Evolutionary conservation across 2,888 invertebrate species (phyloP), one percentile per base, ranked within the genome.

Genomic region (Microplitis manilae): DNA sequence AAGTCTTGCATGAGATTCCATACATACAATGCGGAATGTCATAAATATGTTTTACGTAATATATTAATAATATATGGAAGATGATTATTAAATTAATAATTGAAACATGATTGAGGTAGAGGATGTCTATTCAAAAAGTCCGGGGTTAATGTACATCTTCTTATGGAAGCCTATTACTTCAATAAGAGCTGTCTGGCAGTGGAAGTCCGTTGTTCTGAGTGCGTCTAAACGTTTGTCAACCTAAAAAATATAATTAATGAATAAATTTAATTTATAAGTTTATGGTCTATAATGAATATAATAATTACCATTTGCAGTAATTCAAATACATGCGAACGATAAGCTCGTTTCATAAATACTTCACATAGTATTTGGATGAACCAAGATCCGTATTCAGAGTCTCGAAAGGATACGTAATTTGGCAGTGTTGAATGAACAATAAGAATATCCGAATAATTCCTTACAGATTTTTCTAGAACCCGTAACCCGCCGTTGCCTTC

Each of bases 301-400:
- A 65, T 59, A 81, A 69, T 82, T 73, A 89, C 90, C 83, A 84
- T 83, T n/a, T 81, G 72, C 6, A 90, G 82, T 73, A 90, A 83
- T 68, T 88, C 87, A n/a, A 78, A 80, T 15, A 90, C 13, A 76
- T 87, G 87, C 38, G 68, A 71, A 6, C 82, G 77, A 38, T 79
- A 77, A 7, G 90, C 88, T 75, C 87, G 77, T 39, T 86, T 86
- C 90, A 90, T 90, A 30, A 93, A 86, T 30, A 92, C 91, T 74
- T 90, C 89, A 81, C 91, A 92, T 65, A 93, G 85, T 13, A 92
- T 90, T 84, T 93, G 92, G 69, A 93, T 91, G 80, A 92, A 93
- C 93, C 93, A 93, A 6, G 92, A 92, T 1, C 93, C 93, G 72
- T 90, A 90, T 73, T 86, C 84, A 40, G 86, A 90, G 83, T 92